Percentiles rank a stretch among this genome's conserved stretches.
phyloP scores from a whole-genome alignment of 2,888 invertebrate genomes.

The Sialis fuliginosa region DNA sequence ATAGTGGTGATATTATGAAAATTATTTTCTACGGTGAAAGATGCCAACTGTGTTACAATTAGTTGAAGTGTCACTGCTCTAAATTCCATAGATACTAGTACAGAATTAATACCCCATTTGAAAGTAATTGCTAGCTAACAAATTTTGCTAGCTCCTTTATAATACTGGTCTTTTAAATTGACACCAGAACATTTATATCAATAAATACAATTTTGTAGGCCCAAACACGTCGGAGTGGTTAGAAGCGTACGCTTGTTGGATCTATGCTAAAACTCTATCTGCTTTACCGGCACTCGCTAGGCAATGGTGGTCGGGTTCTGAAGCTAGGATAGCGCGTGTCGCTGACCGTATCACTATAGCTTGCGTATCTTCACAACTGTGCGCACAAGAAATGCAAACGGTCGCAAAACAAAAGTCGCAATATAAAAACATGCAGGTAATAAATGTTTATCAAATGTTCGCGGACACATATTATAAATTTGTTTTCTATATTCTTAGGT shows the following conservation, averaged over 20 bases:
- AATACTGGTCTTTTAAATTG: not conserved
- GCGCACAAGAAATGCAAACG: slow-evolving; percentile 42
- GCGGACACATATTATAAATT: no score
- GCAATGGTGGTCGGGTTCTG: slow-evolving; percentile 57
- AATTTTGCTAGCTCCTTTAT: no score
- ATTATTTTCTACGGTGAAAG: no score
- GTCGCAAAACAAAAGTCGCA: slow-evolving; percentile 35
- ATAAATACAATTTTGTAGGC: slow-evolving; percentile 11
- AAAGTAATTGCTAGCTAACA: no score
- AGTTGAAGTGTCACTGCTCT: no score
- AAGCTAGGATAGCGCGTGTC: slow-evolving; percentile 41
- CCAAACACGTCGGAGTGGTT: slow-evolving; percentile 23
- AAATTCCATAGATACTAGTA: no score
- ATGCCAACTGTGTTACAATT: no score
- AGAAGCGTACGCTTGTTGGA: slow-evolving; percentile 40
- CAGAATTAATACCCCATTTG: no score
- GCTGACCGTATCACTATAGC: slow-evolving; percentile 50
- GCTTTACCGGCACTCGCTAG: slow-evolving; percentile 55
- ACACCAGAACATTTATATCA: slow-evolving; percentile 1
- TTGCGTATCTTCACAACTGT: slow-evolving; percentile 49
- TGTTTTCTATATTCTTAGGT: slow-evolving; percentile 43
- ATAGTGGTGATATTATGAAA: no score
- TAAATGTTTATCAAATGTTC: no score
- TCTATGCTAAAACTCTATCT: slow-evolving; percentile 42
- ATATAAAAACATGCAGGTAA: slow-evolving; percentile 45